Base-by-base conservation (phyloP, 2,888 invertebrate species). In the Athalia circularis region DNA sequence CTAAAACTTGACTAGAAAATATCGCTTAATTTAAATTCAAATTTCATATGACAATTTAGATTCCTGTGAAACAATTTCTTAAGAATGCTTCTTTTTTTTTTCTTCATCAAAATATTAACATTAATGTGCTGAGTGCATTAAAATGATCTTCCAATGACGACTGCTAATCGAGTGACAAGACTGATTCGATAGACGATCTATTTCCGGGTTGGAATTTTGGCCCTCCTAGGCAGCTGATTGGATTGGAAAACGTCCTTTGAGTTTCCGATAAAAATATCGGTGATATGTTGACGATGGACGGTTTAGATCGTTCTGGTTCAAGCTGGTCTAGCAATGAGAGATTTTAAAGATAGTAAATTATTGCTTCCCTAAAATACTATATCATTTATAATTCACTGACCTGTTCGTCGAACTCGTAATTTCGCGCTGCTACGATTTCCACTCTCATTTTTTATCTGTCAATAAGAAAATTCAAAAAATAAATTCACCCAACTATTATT, bases 211-310 rank as follows among this genome's bases (percentile, higher is more conserved):
- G 88, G 82, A 94, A 87, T 82, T 92, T 90, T 11, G 94, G 94
- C 78, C 94, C 94, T 80, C 94, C 94, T 84, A 95, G 90, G 89
- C 95, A 95, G 89, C 94, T 94, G 85, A 95, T 91, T 65, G 95
- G 95, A 91, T 94, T 94, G 80, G 91, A 92, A 88, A 93, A 94
- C 82, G 91, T 92, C 82, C 93, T 90, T 78, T 90, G 92, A 79
- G 91, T 89, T 74, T 92, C 92, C 80, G 92, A 91, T 59, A 94
- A 88, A 85, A 91, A 93, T 77, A 93, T 89, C 52, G 94, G 93
- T n/a, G 84, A 84, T 64, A 87, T 80, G 62, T 79, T 86, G 78
- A 59, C 54, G 57, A 91, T 87, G 29, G 76, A 11, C 13, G 74
- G 11, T 72, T 72, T 52, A 54, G 11, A 48, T 67, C 11, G 8